Conservation (phyloP, 2,888 invertebrate species). For the Epirrita christyi region DNA sequence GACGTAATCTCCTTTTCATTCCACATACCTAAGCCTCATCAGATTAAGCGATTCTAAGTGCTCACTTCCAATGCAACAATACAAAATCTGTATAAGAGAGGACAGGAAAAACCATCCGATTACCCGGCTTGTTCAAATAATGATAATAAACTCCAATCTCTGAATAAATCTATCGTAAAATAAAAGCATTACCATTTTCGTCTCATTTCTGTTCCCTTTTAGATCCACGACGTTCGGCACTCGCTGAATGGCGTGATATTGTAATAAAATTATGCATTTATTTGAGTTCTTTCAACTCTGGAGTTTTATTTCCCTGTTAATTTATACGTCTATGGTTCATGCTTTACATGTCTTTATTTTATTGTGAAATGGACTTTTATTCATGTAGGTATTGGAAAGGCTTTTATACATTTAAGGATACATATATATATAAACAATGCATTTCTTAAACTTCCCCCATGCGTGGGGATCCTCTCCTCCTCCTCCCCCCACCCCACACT, state of each 20-base stretch:
- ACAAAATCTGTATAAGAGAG: conserved; percentile 19
- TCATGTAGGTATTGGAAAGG: not conserved
- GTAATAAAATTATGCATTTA: conserved; percentile 24
- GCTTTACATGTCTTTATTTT: conserved; percentile 11
- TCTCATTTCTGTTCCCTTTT: conserved; percentile 11
- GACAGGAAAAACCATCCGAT: conserved; percentile 11
- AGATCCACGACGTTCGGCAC: conserved; percentile 14
- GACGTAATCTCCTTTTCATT: conserved; percentile 50
- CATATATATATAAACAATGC: no score
- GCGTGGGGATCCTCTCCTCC: no score
- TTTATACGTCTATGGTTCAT: not conserved
- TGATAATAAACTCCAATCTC: conserved; percentile 21
- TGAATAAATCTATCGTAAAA: conserved; percentile 27
- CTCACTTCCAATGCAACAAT: conserved; percentile 29
- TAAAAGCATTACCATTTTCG: conserved; percentile 23
- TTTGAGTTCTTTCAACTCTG: conserved; percentile 19
- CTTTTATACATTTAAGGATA: no score
- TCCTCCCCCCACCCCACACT: no score
- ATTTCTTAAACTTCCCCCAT: no score
- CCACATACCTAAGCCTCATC: conserved; percentile 49
- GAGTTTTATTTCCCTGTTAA: conserved; percentile 16
- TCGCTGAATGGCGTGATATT: conserved; percentile 8
- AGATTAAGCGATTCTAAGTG: conserved; percentile 49
- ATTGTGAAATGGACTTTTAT: conserved; percentile 13
- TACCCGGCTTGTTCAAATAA: conserved; percentile 12